phyloP scores from a whole-genome alignment of 2,113 vertebrate species.

The Myrmecobius fasciatus region DNA sequence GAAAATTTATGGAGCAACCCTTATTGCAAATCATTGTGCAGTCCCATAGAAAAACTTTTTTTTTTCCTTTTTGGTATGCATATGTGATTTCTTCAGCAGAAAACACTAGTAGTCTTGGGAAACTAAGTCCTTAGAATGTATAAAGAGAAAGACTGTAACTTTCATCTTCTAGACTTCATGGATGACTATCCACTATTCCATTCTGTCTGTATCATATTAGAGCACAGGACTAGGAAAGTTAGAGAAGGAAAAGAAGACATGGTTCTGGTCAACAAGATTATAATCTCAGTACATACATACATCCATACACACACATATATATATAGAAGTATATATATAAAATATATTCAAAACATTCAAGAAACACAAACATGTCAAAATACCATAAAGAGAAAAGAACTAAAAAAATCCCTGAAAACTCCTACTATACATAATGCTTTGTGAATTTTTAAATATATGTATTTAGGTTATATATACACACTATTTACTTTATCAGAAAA shows the following conservation, averaged over 20 bases:
- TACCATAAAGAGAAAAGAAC: not conserved
- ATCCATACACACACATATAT: too few relatives aligned
- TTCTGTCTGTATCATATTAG: not conserved
- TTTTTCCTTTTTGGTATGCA: not conserved
- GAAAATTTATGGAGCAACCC: not conserved
- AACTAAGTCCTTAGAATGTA: not conserved
- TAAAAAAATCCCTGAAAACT: not conserved
- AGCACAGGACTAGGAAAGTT: not conserved
- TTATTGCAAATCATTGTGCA: not conserved
- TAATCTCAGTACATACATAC: not conserved
- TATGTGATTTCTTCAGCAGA: not conserved
- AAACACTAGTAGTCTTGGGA: not conserved
- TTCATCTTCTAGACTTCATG: not conserved
- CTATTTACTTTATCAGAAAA: not conserved
- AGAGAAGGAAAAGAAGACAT: not conserved
- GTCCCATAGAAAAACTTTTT: not conserved
- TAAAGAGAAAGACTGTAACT: not conserved
- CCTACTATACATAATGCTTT: not conserved
- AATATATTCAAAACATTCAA: not conserved
- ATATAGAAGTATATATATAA: too few relatives aligned
- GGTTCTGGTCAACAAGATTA: not conserved
- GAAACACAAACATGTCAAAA: not conserved
- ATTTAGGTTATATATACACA: not conserved
- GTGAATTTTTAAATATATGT: not conserved
- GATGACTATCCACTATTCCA: not conserved